Percentiles rank a stretch among this genome's conserved stretches.
These are phyloP conservation scores for Heliconius ethilla DNA, from an alignment of 2,888 invertebrate species.

Conservation along the genomic window DNA sequence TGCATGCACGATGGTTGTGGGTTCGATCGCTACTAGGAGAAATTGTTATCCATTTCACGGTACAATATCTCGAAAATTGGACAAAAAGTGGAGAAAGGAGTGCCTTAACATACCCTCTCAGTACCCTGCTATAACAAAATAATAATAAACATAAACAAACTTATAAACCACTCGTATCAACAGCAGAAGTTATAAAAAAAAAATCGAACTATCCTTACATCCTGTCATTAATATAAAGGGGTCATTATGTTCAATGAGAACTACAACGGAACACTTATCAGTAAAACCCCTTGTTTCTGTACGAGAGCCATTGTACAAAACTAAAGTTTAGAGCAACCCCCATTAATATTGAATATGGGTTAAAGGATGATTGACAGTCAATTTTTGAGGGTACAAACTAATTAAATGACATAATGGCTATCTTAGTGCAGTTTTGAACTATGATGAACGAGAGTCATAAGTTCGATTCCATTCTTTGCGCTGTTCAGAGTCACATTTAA, in stretches of 20 bases:
- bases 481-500: too few relatives aligned
- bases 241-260: constrained; percentile 35
- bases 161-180: constrained; percentile 15
- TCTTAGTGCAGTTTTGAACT: not conserved
- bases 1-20: not conserved
- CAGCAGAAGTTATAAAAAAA: constrained; percentile 33
- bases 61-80: not conserved
- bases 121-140: not conserved
- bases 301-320: constrained; percentile 31
- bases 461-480: too few relatives aligned
- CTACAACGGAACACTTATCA: constrained; percentile 25
- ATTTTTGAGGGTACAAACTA: constrained; percentile 1
- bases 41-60: not conserved
- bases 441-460: not conserved
- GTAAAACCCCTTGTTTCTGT: constrained; percentile 33
- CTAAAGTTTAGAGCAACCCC: constrained; percentile 33
- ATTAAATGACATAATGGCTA: constrained; percentile 2
- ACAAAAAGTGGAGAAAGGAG: not conserved
- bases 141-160: constrained; percentile 21
- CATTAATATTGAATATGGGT: constrained; percentile 35
- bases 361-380: constrained; percentile 40
- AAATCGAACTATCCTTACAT: constrained; percentile 40
- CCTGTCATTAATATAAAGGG: constrained; percentile 40
- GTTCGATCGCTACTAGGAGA: not conserved
- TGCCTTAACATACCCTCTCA: not conserved